A percentile compares a stretch with the other conserved stretches of the same genome.
These are phyloP conservation scores for Trachemys scripta DNA, from an alignment of 2,113 vertebrate species.

Conservation along the genomic window DNA sequence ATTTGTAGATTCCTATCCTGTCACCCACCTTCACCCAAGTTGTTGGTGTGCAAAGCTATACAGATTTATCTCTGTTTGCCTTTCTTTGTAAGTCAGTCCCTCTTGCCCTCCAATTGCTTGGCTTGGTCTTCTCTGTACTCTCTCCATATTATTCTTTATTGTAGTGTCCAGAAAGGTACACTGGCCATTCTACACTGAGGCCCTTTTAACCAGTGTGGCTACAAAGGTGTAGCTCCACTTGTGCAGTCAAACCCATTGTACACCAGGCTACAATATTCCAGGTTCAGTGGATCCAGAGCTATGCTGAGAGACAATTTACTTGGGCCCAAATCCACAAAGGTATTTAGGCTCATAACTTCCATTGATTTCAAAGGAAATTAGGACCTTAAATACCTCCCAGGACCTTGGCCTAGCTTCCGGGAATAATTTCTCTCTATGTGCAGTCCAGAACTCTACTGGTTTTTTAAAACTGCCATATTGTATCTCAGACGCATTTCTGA, in stretches of 20 bases:
- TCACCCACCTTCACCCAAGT: neutral
- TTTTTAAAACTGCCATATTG: neutral
- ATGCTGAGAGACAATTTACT: neutral
- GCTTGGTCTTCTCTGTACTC: neutral
- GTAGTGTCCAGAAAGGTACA: constrained; percentile 10
- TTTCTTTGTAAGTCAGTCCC: neutral
- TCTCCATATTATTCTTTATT: neutral
- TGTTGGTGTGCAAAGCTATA: neutral
- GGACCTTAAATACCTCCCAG: neutral
- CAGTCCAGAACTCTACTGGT: neutral
- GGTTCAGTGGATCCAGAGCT: neutral
- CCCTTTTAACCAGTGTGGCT: neutral
- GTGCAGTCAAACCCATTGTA: neutral
- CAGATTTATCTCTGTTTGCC: neutral
- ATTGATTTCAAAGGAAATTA: neutral
- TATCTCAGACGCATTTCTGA: neutral
- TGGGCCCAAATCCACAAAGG: no score
- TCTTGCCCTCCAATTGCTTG: neutral
- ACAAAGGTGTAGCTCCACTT: neutral
- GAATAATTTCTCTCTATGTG: neutral
- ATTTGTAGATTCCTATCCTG: neutral
- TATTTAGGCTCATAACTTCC: neutral
- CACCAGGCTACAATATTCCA: neutral
- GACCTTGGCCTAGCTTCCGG: neutral
- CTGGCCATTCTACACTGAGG: neutral